Evolutionary conservation across 2,113 vertebrate species (phyloP), one percentile per base, ranked within the genome.

Genomic region (Girardinichthys multiradiatus): DNA sequence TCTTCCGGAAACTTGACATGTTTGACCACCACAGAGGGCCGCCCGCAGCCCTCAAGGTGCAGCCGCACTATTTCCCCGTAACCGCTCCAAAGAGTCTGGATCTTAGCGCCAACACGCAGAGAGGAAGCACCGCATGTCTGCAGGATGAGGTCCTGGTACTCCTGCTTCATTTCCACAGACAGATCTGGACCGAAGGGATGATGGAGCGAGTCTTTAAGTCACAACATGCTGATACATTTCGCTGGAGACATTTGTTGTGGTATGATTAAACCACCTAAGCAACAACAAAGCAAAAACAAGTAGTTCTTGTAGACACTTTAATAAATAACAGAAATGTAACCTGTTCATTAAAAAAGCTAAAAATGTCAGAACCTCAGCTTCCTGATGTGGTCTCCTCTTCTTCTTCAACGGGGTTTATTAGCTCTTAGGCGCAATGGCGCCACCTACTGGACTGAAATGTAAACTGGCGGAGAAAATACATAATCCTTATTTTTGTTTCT

Each of bases 21-120:
- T 75, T 95, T 95, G 79, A 93, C 72, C 7, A 94, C 88, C 48
- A 94, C 92, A 0, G 93, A 93, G 2, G 91, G 76, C 14, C 89
- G 87, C 7, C 86, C 79, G 51, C 92, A 81, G 82, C 89, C 91
- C 26, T 92, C 71, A 82, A 95, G 77, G 65, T 94, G 88, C n/a
- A 94, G 75, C 48, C 93, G 74, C 10, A 94, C 80, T 4, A 95
- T 93, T 82, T 93, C 86, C 11, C 93, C 92, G 5, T 94, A 95
- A 0, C 94, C 92, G 58, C 94, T 92, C 94, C 94, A 94, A 72
- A 95, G 81, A 0, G 88, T 93, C 86, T 95, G 94, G 80, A 95
- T 93, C 24, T 81, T 89, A 5, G 68, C 70, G 6, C 93, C 94
- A 0, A 90, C 77, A 0, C 57, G 83, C 0, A 94, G 82, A 1